Percentiles rank a stretch among this genome's conserved stretches.
These are phyloP conservation scores for Hipposideros larvatus DNA, from an alignment of 2,797 vertebrate species.

Conservation along the genomic window DNA sequence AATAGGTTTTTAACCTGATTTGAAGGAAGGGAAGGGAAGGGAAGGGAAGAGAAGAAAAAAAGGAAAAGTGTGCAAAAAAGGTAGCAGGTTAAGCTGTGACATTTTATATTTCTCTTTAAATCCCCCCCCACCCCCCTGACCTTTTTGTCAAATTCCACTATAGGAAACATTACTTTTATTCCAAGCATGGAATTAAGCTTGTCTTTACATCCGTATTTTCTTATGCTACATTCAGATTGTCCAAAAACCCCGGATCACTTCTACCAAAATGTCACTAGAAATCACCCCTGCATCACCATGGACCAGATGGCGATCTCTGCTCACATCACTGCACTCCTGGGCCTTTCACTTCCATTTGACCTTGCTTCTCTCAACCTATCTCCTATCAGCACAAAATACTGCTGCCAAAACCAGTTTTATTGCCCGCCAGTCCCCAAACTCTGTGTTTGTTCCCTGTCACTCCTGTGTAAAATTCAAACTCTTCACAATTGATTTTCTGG, in stretches of 20 bases:
- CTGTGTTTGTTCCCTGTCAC: conserved; percentile 14
- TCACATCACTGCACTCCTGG: background rate
- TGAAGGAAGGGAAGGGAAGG: background rate
- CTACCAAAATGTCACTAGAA: background rate
- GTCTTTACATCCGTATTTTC: background rate
- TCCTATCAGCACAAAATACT: conserved; percentile 37
- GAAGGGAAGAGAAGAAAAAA: rapidly evolving
- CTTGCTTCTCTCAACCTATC: background rate
- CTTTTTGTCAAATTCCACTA: background rate
- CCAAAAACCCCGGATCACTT: background rate
- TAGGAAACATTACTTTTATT: conserved; percentile 31
- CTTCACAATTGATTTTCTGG: conserved; percentile 51
- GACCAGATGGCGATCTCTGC: conserved; percentile 27
- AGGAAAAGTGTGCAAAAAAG: background rate
- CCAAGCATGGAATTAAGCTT: background rate
- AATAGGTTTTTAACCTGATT: background rate
- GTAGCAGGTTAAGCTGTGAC: background rate
- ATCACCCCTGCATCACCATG: background rate
- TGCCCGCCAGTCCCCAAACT: background rate
- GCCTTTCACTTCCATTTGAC: conserved; percentile 55
- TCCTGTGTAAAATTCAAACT: conserved; percentile 58
- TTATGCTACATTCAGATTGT: background rate
- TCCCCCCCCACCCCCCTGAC: too few relatives aligned
- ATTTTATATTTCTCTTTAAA: conserved; percentile 1
- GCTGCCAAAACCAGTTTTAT: conserved; percentile 39